A percentile compares a stretch with the other conserved stretches of the same genome.
Evolutionary conservation across 2,888 invertebrate species (phyloP).

Genomic region (Hetaerina titia): DNA sequence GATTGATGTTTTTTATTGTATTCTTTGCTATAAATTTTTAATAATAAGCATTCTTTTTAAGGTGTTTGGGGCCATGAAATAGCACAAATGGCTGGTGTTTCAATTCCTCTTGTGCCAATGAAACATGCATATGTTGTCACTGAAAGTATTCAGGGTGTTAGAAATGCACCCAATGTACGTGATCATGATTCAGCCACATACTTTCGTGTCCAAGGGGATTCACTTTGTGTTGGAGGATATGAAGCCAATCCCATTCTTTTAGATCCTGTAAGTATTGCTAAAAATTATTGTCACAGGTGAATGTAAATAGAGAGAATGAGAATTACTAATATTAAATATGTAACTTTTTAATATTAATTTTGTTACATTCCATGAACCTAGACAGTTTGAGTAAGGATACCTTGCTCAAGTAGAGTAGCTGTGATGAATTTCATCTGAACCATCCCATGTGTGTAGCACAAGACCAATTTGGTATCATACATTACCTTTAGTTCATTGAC

Average conservation of each 20-base stretch:
- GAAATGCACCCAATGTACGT: conserved; percentile 88
- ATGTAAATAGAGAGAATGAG: too few species aligned
- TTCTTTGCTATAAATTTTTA: background rate
- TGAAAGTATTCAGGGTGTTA: conserved; percentile 86
- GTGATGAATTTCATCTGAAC: too few species aligned
- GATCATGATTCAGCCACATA: conserved; percentile 93
- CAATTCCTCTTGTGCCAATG: conserved; percentile 89
- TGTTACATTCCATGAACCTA: too few species aligned
- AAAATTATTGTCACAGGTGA: too few species aligned
- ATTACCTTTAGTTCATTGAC: too few species aligned
- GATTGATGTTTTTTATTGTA: conserved; percentile 34
- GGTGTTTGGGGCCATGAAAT: conserved; percentile 91
- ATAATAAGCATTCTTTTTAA: conserved; percentile 70
- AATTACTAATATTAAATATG: too few species aligned
- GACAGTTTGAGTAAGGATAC: too few species aligned
- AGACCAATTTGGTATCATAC: too few species aligned
- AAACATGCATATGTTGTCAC: conserved; percentile 94
- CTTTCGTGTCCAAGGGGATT: conserved; percentile 90
- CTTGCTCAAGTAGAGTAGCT: too few species aligned
- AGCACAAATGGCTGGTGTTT: conserved; percentile 83
- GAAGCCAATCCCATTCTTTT: conserved; percentile 91
- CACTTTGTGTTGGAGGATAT: conserved; percentile 92
- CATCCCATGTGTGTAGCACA: too few species aligned
- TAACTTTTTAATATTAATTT: too few species aligned
- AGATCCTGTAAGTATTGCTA: conserved; percentile 80